These are phyloP conservation scores for Cryptotis parvus DNA, from an alignment of 2,113 vertebrate species.

Conservation along the genomic window DNA sequence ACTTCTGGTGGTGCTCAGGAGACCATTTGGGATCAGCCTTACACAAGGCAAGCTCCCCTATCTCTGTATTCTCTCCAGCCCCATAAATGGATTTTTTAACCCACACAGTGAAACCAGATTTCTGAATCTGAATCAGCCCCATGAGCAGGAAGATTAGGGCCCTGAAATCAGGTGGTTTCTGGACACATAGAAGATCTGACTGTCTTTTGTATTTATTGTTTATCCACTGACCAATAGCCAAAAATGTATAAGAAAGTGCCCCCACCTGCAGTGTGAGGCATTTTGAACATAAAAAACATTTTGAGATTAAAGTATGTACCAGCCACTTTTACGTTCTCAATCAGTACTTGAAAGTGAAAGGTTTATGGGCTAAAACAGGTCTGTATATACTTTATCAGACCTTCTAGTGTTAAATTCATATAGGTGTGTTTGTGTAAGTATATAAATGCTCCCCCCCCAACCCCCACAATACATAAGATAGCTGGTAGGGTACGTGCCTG, in stretches of 20 bases:
- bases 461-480: too few species aligned
- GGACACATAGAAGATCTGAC: neutral
- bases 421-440: neutral
- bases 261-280: neutral
- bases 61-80: neutral
- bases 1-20: too few species aligned
- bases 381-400: neutral
- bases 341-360: neutral
- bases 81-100: neutral
- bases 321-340: neutral
- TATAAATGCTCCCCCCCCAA: too few species aligned
- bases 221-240: neutral
- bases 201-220: neutral
- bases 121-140: neutral
- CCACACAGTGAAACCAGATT: neutral
- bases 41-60: too few species aligned
- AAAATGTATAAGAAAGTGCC: neutral
- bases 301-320: neutral
- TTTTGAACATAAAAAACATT: constrained; percentile 51
- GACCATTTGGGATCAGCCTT: too few species aligned
- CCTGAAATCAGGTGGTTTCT: neutral
- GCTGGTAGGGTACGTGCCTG: too few species aligned
- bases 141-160: neutral
- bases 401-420: neutral
- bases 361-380: neutral